Base-by-base conservation (phyloP, 1,140 invertebrate species). In the Sitodiplosis mosellana region DNA sequence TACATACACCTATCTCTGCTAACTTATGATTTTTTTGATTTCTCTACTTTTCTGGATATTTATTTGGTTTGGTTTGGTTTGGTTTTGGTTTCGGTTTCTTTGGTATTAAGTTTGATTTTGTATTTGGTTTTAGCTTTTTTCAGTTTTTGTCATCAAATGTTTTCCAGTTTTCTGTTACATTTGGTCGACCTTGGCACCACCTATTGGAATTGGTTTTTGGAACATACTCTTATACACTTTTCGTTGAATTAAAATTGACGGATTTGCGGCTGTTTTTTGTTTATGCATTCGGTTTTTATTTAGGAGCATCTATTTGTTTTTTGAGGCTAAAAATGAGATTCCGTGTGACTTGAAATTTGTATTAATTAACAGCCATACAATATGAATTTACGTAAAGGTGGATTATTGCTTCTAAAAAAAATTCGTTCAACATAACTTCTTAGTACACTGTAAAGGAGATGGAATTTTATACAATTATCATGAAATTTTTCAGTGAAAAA, bases 1-100 rank as follows among this genome's bases (percentile, higher is more conserved):
- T 48, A 43, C 21, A 11, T 48, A 48, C 48, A 48, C 20, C 12
- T 42, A 41, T 14, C 33, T 14, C 34, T 45, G 20, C 14, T 33
- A 37, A 19, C 10, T 48, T 41, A 40, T 48, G n/a, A 20, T 27
- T 40, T 15, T 22, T n/a, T 42, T 40, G 8, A 3, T 48, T 40
- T 15, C 41, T 21, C 6, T n/a, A 15, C 7, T 3, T 48, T 48
- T 45, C n/a, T 45, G 2, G 6, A 8, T 33, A 5, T 45, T 27
- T 15, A 33, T 33, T 33, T 33, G 47, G 5, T 44, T 44, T 44
- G 10, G 11, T 48, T 43, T 44, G 21, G 14, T 33, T 43, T 15
- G 6, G 44, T 41, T 33, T 15, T 27, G 12, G 27, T 43, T 43
- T 33, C 3, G 27, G 33, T 34, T 34, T 27, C 10, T 27, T 20